phyloP scores from a whole-genome alignment of 2,113 vertebrate genomes.

The Otis tarda region DNA sequence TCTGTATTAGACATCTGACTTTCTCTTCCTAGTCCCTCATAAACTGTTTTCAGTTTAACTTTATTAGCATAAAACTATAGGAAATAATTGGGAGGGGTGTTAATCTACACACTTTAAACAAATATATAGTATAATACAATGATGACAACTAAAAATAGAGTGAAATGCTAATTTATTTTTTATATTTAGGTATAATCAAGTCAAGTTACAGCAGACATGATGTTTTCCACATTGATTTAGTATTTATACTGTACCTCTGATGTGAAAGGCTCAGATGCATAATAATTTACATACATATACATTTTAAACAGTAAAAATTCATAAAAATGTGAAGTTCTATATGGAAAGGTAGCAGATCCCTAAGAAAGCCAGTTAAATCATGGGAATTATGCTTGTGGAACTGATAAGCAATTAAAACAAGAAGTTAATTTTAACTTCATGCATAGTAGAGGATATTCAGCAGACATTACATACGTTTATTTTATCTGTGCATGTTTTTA shows the following conservation, averaged over 20 bases:
- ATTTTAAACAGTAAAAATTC: constrained; percentile 81
- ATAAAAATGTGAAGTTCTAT: constrained; percentile 72
- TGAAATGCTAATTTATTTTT: constrained; percentile 80
- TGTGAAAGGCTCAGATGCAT: constrained; percentile 72
- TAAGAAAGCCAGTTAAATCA: constrained; percentile 69
- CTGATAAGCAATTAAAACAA: constrained; percentile 73
- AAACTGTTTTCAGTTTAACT: neutral
- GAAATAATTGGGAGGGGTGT: constrained; percentile 35
- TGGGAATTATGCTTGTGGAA: constrained; percentile 73
- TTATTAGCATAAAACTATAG: constrained; percentile 17
- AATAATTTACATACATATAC: constrained; percentile 85
- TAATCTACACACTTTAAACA: constrained; percentile 67
- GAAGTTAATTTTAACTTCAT: constrained; percentile 73
- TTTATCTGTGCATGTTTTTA: constrained; percentile 29
- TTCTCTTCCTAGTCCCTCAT: neutral
- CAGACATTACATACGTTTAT: constrained; percentile 41
- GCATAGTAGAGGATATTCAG: constrained; percentile 65
- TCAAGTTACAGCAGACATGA: constrained; percentile 73
- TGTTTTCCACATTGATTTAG: constrained; percentile 77
- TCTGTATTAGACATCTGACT: neutral
- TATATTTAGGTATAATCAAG: constrained; percentile 81
- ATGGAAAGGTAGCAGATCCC: constrained; percentile 57
- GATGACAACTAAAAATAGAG: constrained; percentile 76
- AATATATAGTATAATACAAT: constrained; percentile 72
- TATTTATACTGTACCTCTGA: constrained; percentile 75